Evolutionary conservation across 2,797 vertebrate genomes (phyloP), one percentile per base, ranked within the genome.

Genomic region (Heterohyrax brucei): DNA sequence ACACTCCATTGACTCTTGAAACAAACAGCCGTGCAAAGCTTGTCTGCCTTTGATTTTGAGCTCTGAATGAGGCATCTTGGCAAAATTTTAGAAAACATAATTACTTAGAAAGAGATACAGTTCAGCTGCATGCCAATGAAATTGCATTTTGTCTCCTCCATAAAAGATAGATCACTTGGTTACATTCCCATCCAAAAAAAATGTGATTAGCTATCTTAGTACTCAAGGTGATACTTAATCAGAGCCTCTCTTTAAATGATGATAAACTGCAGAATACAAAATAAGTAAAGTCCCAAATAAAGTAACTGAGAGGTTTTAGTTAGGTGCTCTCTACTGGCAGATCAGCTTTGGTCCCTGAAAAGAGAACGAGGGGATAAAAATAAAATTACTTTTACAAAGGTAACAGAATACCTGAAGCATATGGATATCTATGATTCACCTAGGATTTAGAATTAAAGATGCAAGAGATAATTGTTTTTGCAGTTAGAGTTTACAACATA

Each of bases 121-220:
- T 85, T 80, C 66, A 84, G 14, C 14, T 13, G 13, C 85, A 79
- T 87, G 62, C 73, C 90, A 68, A 7, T 87, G 85, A 62, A 92
- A 92, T 92, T 91, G 46, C 68, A 50, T 81, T 64, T 79, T 61
- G 6, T n/a, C 66, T 81, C 80, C 78, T 26, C 62, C 62, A 68
- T 75, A 39, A 66, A 79, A 64, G 46, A 61, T 5, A 21, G 48
- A 64, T 70, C 46, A 13, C 66, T 77, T 83, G 83, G 72, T 53
- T 72, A 24, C 53, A 1, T 91, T 80, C 70, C 56, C 30, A 33
- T 72, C 44, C 72, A 24, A 82, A 73, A 16, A 33, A 89, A 39
- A 10, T 48, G 24, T 24, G 28, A 12, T 56, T 73, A 88, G 24
- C 46, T 78, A 1, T 56, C 53, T 80, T 61, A n/a, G 76, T 64